Percentiles rank a stretch among this genome's conserved stretches.
These are phyloP conservation scores for Tragelaphus strepsiceros DNA, from an alignment of 2,113 vertebrate genomes.

Conservation along the genomic window DNA sequence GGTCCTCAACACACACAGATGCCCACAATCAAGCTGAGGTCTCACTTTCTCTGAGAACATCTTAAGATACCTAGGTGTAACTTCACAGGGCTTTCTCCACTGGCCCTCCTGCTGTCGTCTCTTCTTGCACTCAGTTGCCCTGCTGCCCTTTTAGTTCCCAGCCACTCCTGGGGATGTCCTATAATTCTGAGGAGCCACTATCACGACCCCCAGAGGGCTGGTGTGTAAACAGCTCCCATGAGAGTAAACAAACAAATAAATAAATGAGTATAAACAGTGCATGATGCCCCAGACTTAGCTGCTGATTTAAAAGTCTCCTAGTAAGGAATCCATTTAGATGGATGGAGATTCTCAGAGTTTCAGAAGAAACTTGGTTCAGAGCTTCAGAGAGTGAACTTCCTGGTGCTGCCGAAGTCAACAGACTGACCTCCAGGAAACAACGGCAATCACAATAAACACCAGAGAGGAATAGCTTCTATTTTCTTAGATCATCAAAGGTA, in stretches of 20 bases:
- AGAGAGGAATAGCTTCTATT: neutral
- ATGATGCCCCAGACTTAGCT: neutral
- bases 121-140: neutral
- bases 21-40: neutral
- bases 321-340: neutral
- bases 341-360: neutral
- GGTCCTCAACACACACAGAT: neutral
- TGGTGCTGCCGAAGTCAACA: neutral
- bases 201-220: neutral
- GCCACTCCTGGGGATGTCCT: neutral
- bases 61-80: fast-evolving
- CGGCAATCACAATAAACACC: neutral
- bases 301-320: neutral
- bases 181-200: neutral
- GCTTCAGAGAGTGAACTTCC: neutral
- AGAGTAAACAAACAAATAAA: neutral
- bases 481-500: neutral
- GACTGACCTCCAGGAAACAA: neutral
- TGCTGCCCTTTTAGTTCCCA: neutral
- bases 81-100: fast-evolving
- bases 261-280: neutral
- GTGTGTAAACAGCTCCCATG: neutral
- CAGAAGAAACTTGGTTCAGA: neutral
- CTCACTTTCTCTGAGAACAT: neutral
- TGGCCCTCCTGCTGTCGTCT: neutral